phyloP scores from a whole-genome alignment of 2,113 vertebrate genomes.

The Menura novaehollandiae region DNA sequence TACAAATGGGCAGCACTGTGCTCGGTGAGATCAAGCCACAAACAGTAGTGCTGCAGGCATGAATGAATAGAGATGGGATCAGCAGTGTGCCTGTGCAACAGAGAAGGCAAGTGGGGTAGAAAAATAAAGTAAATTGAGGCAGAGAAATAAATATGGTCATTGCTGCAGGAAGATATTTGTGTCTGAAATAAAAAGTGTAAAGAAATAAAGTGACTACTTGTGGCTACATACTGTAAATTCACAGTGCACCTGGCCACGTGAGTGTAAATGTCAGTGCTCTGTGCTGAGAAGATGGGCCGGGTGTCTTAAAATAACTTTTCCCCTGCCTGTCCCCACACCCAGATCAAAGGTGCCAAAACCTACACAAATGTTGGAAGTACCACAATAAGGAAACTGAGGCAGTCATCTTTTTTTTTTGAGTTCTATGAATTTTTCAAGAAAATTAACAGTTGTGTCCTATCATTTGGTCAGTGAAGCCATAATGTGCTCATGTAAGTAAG shows the following conservation, averaged over 20 bases:
- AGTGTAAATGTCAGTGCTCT: neutral
- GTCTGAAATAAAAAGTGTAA: neutral
- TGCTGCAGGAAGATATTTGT: neutral
- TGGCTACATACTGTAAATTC: accelerated
- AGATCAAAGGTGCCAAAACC: neutral
- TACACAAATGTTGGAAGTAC: accelerated
- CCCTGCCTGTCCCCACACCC: neutral
- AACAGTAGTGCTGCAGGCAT: neutral
- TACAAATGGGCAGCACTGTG: neutral
- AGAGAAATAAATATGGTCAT: neutral
- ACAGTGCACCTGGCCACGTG: accelerated
- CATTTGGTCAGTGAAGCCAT: neutral
- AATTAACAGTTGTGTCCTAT: neutral
- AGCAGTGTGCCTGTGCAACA: neutral
- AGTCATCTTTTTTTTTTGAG: neutral
- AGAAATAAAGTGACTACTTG: neutral
- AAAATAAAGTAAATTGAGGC: neutral
- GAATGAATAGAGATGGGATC: neutral
- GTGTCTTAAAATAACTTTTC: neutral
- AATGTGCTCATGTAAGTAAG: neutral
- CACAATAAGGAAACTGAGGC: neutral
- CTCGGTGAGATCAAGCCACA: neutral
- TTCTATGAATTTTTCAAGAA: neutral
- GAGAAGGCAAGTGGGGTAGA: neutral
- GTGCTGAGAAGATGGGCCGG: neutral